phyloP scores from a whole-genome alignment of 2,797 vertebrate genomes.

The Siniperca undulata region DNA sequence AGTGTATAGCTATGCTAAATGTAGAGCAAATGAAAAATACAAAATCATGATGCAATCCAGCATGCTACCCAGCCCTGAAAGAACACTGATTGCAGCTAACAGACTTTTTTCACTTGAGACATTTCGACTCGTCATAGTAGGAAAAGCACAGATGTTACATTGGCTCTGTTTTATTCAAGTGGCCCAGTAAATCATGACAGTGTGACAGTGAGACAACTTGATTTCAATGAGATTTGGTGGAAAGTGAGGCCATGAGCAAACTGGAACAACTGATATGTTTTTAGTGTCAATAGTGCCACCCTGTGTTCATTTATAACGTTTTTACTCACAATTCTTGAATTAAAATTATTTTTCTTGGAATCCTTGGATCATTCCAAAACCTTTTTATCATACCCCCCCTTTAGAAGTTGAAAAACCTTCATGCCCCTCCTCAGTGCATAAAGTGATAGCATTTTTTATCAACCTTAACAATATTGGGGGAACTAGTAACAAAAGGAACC shows the following conservation, averaged over 20 bases:
- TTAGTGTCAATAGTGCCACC: background rate
- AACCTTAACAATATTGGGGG: too few relatives aligned
- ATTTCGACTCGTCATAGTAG: background rate
- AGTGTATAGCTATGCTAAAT: background rate
- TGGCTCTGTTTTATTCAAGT: background rate
- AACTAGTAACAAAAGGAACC: background rate
- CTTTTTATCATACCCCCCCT: background rate
- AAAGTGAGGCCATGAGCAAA: background rate
- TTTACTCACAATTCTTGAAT: background rate
- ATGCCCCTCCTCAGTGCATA: background rate
- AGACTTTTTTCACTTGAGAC: background rate
- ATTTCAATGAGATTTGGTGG: background rate
- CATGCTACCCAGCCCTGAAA: background rate
- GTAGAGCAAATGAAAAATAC: background rate
- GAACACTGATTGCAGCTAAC: background rate
- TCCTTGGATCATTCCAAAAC: background rate
- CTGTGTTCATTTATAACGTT: slow-evolving; percentile 7
- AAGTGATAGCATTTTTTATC: background rate
- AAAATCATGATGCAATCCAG: background rate
- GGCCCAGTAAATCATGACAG: background rate
- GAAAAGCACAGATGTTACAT: too few relatives aligned
- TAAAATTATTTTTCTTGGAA: background rate
- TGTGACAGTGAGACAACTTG: background rate
- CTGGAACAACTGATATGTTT: background rate
- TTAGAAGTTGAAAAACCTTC: background rate